Evolutionary conservation across 2,113 vertebrate species (phyloP), one percentile per base, ranked within the genome.

Genomic region (Jaculus jaculus): DNA sequence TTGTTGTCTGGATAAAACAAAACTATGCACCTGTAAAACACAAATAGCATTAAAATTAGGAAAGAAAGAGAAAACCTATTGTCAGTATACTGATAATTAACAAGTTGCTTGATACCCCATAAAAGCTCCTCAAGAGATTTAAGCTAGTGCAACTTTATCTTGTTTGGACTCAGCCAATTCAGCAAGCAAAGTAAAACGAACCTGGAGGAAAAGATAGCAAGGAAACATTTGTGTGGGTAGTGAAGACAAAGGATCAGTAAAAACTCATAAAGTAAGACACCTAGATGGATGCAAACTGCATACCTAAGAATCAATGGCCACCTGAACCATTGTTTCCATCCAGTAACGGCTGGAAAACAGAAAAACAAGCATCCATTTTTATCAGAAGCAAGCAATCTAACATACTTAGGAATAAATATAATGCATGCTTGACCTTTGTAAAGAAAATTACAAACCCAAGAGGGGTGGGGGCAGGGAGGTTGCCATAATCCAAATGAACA

Each of bases 331-430:
- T 47, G 42, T 47, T 47, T 47, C 42, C 42, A 47, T 60, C 11
- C 28, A 91, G 32, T 6, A n/a, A 9, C 12, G 21, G 51, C 90
- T n/a, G 28, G 92, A 69, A 94, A 93, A 81, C 9, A 74, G 16
- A 74, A 78, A 24, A 34, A 72, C 91, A 87, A 90, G 63, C 20
- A 74, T 47, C 34, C 39, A 30, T 81, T 80, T 78, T 18, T 80
- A 90, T 51, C 15, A 91, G 77, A 94, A 91, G 81, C 61, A 84
- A 86, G 80, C 37, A 54, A 72, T 63, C 71, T 85, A 61, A 92
- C 39, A 77, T 73, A 17, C 66, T 86, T 90, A 89, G 77, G 60
- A 72, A 77, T 79, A 83, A 94, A 77, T 42, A 12, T 84, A 93
- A 94, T 54, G 21, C 7, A 84, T 32, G 21, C 9, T 47, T 91